Conservation (phyloP, 2,113 vertebrate genomes). For the Edolisoma coerulescens region DNA sequence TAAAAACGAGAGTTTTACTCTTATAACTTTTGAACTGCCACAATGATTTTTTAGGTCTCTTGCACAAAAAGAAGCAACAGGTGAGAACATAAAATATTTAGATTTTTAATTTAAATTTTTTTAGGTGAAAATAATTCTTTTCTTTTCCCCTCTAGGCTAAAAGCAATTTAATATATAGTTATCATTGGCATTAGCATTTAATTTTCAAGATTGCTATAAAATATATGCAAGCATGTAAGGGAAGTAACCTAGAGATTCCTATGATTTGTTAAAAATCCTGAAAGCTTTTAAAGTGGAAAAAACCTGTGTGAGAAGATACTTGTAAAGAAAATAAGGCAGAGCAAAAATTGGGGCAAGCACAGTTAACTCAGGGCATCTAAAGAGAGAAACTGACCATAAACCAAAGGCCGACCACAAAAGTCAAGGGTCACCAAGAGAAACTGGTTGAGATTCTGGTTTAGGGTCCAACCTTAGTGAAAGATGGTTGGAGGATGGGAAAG, state of each 20-base stretch:
- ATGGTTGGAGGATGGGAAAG: neutral
- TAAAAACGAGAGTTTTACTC: neutral
- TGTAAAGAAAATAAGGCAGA: neutral
- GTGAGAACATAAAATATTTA: neutral
- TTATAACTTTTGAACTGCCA: neutral
- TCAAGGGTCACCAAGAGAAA: neutral
- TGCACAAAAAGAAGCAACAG: neutral
- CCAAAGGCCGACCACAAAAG: neutral
- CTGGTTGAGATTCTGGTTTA: neutral
- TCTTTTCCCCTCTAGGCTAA: neutral
- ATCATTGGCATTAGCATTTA: neutral
- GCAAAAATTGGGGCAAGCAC: neutral
- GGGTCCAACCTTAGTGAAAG: neutral
- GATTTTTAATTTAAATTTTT: neutral
- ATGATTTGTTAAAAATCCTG: neutral
- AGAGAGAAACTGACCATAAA: neutral
- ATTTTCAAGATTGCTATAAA: conserved; percentile 1
- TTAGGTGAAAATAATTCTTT: neutral
- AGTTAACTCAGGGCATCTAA: neutral
- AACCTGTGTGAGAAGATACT: neutral
- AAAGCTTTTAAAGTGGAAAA: neutral
- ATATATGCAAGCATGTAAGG: neutral
- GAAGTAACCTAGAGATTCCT: neutral
- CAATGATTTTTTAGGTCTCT: neutral
- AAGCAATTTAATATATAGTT: neutral